These are phyloP conservation scores for Drosophila kanekoi DNA, from an alignment of 2,888 invertebrate species.

Conservation along the genomic window DNA sequence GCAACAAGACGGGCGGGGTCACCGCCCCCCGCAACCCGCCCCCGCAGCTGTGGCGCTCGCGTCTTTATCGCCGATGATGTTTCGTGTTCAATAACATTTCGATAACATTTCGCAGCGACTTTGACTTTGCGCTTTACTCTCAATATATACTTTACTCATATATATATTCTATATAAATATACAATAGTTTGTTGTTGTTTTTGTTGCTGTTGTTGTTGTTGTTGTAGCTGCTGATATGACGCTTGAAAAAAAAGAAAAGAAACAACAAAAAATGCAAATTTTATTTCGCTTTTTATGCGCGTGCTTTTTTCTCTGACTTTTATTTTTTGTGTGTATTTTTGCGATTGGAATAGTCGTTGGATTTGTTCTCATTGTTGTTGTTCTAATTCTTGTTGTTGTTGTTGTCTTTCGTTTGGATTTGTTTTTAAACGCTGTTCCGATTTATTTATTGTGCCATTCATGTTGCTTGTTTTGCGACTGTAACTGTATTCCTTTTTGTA, in stretches of 20 bases:
- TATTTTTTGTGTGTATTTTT: conserved; percentile 10
- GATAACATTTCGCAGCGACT: conserved; percentile 72
- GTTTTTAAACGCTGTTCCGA: conserved; percentile 68
- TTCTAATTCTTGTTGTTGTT: conserved; percentile 20
- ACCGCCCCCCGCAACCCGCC: background rate
- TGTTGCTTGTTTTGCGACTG: conserved; percentile 37
- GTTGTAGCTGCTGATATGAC: conserved; percentile 54
- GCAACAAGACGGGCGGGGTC: conserved; percentile 3
- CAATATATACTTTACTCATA: conserved; percentile 12
- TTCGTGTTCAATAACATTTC: conserved; percentile 66
- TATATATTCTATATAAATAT: conserved; percentile 14
- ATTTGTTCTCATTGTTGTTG: conserved; percentile 17
- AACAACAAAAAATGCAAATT: conserved; percentile 73
- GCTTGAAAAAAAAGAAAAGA: conserved; percentile 39
- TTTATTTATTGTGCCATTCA: conserved; percentile 75
- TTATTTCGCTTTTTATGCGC: conserved; percentile 65
- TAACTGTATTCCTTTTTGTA: conserved; percentile 26
- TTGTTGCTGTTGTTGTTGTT: conserved; percentile 17
- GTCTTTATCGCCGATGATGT: conserved; percentile 43
- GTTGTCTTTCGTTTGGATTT: conserved; percentile 55
- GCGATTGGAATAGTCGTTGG: conserved; percentile 21
- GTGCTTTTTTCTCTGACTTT: conserved; percentile 34
- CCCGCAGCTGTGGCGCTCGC: background rate
- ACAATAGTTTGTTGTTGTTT: conserved; percentile 23
- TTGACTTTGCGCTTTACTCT: conserved; percentile 55